Evolutionary conservation across 2,113 vertebrate species (phyloP).

Genomic region (Saguinus imperator): DNA sequence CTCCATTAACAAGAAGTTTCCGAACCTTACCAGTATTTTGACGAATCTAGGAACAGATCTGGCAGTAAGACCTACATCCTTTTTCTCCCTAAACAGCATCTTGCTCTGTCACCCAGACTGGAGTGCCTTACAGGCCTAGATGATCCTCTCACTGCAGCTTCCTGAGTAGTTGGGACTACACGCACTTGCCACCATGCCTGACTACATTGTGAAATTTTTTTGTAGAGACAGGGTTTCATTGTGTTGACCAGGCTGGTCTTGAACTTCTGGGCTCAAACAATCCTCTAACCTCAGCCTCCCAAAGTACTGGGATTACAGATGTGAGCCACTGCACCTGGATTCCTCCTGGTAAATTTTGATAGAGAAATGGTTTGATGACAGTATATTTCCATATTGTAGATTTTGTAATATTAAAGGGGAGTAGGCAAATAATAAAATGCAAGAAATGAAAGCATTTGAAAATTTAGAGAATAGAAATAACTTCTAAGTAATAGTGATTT

Average conservation of each 20-base stretch:
- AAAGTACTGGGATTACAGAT: too few relatives aligned
- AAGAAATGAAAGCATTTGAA: neutral
- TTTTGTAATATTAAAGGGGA: constrained; percentile 3
- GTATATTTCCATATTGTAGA: neutral
- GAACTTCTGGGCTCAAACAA: too few relatives aligned
- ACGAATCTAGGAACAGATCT: neutral
- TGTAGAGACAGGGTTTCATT: too few relatives aligned
- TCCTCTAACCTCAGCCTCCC: too few relatives aligned
- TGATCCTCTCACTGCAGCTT: neutral
- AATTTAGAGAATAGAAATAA: neutral
- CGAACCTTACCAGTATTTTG: neutral
- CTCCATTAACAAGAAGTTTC: neutral
- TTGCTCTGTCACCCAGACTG: neutral
- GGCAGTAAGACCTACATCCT: neutral
- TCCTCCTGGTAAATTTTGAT: neutral
- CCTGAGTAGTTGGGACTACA: neutral
- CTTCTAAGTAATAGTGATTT: neutral
- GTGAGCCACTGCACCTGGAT: too few relatives aligned
- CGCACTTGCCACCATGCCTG: neutral
- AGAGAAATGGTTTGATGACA: neutral
- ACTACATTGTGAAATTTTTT: neutral
- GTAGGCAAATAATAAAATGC: neutral
- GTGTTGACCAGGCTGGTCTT: too few relatives aligned
- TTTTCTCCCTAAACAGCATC: neutral
- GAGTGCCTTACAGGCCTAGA: neutral